These are phyloP conservation scores for Brachirus orientalis DNA, from an alignment of 2,113 vertebrate genomes.

Conservation along the genomic window DNA sequence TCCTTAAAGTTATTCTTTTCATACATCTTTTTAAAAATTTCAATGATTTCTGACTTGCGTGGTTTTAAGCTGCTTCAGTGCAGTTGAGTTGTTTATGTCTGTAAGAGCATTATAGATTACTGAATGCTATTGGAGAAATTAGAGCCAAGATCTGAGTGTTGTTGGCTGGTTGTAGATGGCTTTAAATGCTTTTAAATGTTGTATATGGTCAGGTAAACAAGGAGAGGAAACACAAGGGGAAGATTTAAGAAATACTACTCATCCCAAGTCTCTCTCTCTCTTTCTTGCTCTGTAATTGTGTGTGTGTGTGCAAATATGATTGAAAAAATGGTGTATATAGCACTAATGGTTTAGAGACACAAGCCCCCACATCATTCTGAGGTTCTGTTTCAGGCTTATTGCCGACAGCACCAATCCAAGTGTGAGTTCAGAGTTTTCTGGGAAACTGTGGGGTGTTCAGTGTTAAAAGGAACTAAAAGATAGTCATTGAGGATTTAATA, in stretches of 20 bases:
- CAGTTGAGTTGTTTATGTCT: constrained; percentile 10
- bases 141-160: too few relatives aligned
- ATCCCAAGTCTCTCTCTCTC: not conserved
- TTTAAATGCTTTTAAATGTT: not conserved
- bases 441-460: constrained; percentile 38
- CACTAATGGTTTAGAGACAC: constrained; percentile 48
- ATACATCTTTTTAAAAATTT: constrained; percentile 3
- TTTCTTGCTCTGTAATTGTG: not conserved
- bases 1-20: too few relatives aligned
- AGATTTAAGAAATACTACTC: constrained; percentile 15
- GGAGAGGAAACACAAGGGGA: constrained; percentile 2
- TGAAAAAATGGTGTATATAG: constrained; percentile 74
- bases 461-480: constrained; percentile 17
- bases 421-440: constrained; percentile 48
- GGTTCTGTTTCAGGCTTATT: constrained; percentile 52
- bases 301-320: constrained; percentile 49
- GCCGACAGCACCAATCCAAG: constrained; percentile 41
- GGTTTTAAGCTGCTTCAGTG: too few relatives aligned
- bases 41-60: not conserved
- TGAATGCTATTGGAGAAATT: too few relatives aligned
- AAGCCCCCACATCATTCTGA: constrained; percentile 48
- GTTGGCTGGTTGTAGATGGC: not conserved
- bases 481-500: constrained; percentile 42
- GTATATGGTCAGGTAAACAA: constrained; percentile 13
- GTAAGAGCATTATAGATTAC: constrained; percentile 31